Conservation (phyloP, 2,113 vertebrate genomes). For the Pholis gunnellus region DNA sequence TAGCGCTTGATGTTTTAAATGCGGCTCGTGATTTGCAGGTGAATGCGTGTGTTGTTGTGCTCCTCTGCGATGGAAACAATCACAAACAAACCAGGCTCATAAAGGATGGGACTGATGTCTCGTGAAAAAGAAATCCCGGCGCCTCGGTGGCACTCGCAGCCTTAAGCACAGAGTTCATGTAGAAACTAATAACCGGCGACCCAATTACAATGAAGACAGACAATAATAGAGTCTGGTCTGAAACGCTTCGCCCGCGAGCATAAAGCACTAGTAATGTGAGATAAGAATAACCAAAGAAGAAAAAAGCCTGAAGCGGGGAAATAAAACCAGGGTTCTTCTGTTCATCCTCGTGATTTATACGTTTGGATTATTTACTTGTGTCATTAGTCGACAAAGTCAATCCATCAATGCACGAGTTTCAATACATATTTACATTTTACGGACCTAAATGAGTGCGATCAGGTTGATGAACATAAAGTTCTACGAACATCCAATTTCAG, state of each 20-base stretch:
- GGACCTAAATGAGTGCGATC: neutral
- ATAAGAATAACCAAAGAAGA: conserved; percentile 18
- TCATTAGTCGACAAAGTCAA: neutral
- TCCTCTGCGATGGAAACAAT: neutral
- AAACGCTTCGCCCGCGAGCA: conserved; percentile 22
- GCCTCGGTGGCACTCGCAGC: conserved; percentile 16
- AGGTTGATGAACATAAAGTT: neutral
- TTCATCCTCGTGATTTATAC: neutral
- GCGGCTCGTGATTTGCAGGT: neutral
- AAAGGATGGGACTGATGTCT: neutral
- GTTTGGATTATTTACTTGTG: neutral
- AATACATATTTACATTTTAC: neutral
- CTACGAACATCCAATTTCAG: neutral
- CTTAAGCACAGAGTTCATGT: conserved; percentile 22
- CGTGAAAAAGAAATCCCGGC: neutral
- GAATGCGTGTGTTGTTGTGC: neutral
- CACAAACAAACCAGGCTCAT: conserved; percentile 5
- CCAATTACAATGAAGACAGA: conserved; percentile 49
- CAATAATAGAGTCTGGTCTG: conserved; percentile 48
- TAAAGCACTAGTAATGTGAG: conserved; percentile 31
- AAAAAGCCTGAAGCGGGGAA: neutral
- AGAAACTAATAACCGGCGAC: conserved; percentile 48
- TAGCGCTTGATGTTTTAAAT: no score
- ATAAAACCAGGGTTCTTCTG: conserved; percentile 12
- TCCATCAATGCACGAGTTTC: neutral